Percentiles rank a stretch among this genome's conserved stretches.
These are phyloP conservation scores for Psephotus haematonotus DNA, from an alignment of 2,113 vertebrate species.

Conservation along the genomic window DNA sequence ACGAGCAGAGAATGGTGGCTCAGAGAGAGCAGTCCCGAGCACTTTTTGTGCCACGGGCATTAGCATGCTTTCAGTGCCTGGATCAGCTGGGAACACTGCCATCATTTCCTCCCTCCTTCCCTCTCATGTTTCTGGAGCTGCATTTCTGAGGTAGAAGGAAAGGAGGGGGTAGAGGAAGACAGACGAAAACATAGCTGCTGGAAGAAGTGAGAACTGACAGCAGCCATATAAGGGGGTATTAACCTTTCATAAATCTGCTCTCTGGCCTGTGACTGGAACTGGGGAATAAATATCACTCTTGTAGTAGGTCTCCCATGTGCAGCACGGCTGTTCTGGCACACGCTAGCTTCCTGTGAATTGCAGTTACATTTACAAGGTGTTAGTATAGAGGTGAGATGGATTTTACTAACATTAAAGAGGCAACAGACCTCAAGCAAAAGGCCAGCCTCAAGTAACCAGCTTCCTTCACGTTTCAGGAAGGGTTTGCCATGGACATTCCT, in stretches of 20 bases:
- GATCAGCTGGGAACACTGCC: neutral
- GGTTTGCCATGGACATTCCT: neutral
- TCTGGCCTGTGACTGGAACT: slow-evolving; percentile 37
- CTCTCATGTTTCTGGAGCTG: neutral
- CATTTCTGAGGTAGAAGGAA: neutral
- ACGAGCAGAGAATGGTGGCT: accelerated
- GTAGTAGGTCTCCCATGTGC: neutral
- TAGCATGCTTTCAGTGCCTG: neutral
- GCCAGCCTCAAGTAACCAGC: neutral
- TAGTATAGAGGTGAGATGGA: neutral
- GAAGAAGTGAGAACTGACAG: slow-evolving; percentile 20
- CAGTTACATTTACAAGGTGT: neutral
- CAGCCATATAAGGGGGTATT: slow-evolving; percentile 51
- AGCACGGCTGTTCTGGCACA: neutral
- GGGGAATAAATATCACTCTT: neutral
- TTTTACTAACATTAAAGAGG: neutral
- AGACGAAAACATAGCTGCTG: neutral
- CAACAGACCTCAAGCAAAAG: neutral
- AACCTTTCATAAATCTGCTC: slow-evolving; percentile 62
- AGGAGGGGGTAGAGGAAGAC: neutral
- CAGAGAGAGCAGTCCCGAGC: accelerated
- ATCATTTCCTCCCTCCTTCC: neutral
- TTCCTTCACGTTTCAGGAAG: neutral
- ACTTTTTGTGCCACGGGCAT: too few relatives aligned
- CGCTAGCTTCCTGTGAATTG: neutral